phyloP scores from a whole-genome alignment of 2,888 invertebrate species.

The Uloborus plumipes region DNA sequence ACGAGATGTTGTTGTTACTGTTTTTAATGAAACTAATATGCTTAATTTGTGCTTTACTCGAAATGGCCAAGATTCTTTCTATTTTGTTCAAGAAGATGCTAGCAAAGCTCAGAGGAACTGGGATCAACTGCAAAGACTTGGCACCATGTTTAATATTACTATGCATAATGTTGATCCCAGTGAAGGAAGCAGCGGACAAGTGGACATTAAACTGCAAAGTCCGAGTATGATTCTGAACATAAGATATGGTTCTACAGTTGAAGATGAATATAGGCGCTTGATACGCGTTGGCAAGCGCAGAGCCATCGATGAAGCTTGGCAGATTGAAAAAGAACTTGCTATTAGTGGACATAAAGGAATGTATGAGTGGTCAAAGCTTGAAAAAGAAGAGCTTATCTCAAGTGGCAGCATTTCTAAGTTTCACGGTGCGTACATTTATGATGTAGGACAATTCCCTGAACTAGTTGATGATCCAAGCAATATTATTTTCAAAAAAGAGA shows the following conservation, averaged over 20 bases:
- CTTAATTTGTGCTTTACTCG: conserved; percentile 80
- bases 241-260: conserved; percentile 91
- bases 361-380: conserved; percentile 90
- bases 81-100: conserved; percentile 88
- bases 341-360: conserved; percentile 72
- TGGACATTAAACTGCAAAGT: conserved; percentile 87
- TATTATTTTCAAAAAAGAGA: conserved; percentile 81
- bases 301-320: conserved; percentile 94
- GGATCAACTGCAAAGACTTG: conserved; percentile 88
- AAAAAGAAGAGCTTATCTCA: conserved; percentile 89
- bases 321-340: conserved; percentile 85
- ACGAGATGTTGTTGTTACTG: conserved; percentile 91
- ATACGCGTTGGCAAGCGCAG: conserved; percentile 86
- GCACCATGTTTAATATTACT: conserved; percentile 70
- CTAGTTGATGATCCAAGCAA: conserved; percentile 95
- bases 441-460: conserved; percentile 89
- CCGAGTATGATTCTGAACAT: conserved; percentile 94
- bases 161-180: conserved; percentile 64
- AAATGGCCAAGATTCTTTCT: conserved; percentile 84
- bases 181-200: conserved; percentile 61
- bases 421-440: conserved; percentile 90
- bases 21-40: conserved; percentile 89
- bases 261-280: conserved; percentile 86
- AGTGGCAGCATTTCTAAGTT: conserved; percentile 93
- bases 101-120: conserved; percentile 88